Conservation (phyloP, 2,797 vertebrate species). For the Lepus townsendii region DNA sequence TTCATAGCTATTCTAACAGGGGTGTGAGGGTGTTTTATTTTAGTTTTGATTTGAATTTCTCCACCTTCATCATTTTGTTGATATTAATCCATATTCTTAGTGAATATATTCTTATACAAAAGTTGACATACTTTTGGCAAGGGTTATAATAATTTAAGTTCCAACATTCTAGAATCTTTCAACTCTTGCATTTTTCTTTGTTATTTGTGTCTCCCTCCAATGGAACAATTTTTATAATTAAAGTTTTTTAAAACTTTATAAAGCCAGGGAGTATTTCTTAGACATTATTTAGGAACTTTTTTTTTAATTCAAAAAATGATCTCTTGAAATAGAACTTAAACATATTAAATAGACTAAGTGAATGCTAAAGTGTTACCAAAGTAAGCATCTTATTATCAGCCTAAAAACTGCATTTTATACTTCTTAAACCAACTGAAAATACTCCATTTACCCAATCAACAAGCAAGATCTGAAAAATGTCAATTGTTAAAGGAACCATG, state of each 20-base stretch:
- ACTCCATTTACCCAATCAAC: neutral
- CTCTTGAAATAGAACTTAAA: neutral
- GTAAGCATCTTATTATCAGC: neutral
- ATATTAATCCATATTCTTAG: neutral
- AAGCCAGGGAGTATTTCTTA: no score
- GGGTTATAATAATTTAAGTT: neutral
- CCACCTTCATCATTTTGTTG: neutral
- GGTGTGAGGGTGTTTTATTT: neutral
- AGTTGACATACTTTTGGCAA: neutral
- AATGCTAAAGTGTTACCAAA: neutral
- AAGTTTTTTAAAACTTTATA: no score
- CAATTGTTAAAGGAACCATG: neutral
- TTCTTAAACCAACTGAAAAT: slow-evolving; percentile 20
- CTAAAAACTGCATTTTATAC: neutral
- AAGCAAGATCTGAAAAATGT: neutral
- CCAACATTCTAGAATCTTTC: neutral
- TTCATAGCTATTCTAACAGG: no score
- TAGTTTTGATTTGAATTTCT: neutral
- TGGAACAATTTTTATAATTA: neutral
- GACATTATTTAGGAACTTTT: neutral
- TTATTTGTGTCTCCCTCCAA: neutral
- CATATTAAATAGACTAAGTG: neutral
- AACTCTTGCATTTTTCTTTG: neutral
- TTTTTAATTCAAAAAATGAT: neutral
- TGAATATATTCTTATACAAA: neutral